Evolutionary conservation across 2,888 invertebrate genomes (phyloP), one percentile per base, ranked within the genome.

Genomic region (Rambutsinella grinnellia): DNA sequence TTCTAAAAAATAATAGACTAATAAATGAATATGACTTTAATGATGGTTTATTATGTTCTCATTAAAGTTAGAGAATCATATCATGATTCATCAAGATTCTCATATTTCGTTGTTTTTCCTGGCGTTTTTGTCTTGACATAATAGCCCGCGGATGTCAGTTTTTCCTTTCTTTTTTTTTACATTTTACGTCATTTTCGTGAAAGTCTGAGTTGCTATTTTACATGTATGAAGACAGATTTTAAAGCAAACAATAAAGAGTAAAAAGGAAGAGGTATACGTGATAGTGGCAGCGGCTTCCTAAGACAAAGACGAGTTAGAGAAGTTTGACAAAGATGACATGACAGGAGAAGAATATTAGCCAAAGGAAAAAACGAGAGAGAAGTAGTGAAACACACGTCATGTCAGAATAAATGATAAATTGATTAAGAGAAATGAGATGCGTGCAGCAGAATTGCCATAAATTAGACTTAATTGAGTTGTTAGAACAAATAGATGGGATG

Each of bases 391-490:
- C 8, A 10, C 13, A 44, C n/a, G 49, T 46, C 36, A 66, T 46
- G 56, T 13, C 21, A 54, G 13, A 49, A 53, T 44, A 53, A 53
- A 36, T 66, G 66, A 66, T 66, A 56, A 66, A 66, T 66, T 66
- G 66, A 66, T 66, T 66, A 66, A n/a, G 53, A 65, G 8, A 56
- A 53, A 46, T 44, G 17, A 53, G 27, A 44, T 54, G 44, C 28
- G 51, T 57, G 57, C 58, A 36, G 15, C 51, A 28, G 51, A 47
- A n/a, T n/a, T 72, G 65, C 63, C 72, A 65, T 63, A 72, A 72
- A 72, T 72, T 65, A 65, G 72, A 49, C 13, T 28, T 72, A 65
- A 72, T 72, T 72, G 72, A 65, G 65, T 65, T 72, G 72, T 65
- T 66, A 53, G 54, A 36, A 8, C 5, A 36, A 36, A 36, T 36